A percentile compares a stretch with the other conserved stretches of the same genome.
Evolutionary conservation across 2,797 vertebrate genomes (phyloP).

Genomic region (Micropoecilia bifurca): DNA sequence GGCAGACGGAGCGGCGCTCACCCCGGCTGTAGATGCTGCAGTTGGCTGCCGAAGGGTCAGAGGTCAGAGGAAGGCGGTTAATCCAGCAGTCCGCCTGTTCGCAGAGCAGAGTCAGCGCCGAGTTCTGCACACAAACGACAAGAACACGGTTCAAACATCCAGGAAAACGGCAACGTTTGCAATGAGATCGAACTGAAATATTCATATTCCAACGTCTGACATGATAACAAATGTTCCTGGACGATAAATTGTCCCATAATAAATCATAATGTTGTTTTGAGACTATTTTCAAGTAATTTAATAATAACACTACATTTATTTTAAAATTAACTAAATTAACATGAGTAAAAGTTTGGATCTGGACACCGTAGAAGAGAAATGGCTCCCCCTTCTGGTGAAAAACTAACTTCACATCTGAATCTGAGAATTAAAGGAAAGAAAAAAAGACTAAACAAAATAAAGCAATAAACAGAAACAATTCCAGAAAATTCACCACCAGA

Average conservation of each 20-base stretch:
- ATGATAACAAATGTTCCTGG: too few species aligned
- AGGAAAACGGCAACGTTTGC: neutral
- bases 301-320: neutral
- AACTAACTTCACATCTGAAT: neutral
- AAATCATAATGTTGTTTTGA: too few species aligned
- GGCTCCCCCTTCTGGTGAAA: neutral
- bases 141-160: neutral
- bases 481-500: neutral
- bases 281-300: too few species aligned
- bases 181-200: neutral
- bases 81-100: conserved; percentile 90
- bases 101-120: conserved; percentile 78
- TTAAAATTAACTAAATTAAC: neutral
- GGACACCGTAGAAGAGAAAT: neutral
- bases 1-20: conserved; percentile 46
- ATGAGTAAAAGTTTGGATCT: neutral
- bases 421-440: neutral
- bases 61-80: conserved; percentile 80
- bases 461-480: neutral
- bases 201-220: neutral
- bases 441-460: neutral
- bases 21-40: conserved; percentile 88
- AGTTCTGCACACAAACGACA: conserved; percentile 62
- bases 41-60: conserved; percentile 81
- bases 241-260: too few species aligned